Evolutionary conservation across 1,140 invertebrate species (phyloP), one percentile per base, ranked within the genome.

Genomic region (Acromyrmex heyeri): DNA sequence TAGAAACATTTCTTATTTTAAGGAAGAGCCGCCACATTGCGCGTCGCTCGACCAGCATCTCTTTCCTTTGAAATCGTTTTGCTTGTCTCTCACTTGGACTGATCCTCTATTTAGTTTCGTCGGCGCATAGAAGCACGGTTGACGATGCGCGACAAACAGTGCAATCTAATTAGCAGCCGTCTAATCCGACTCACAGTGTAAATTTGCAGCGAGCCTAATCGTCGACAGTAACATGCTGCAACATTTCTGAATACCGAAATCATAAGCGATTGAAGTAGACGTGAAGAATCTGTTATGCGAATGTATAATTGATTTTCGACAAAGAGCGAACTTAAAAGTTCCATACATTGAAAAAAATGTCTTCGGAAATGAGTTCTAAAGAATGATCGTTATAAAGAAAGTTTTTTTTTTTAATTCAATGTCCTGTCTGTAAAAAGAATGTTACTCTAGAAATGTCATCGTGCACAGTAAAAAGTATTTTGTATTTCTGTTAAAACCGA

Each of bases 101-200:
- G 78, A 87, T 92, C 88, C 88, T 91, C 87, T 88, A 88, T 89
- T 92, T 92, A 92, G 85, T 91, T 92, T 91, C 87, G 89, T 91
- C 91, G 87, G 69, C 85, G 87, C 85, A 89, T 87, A 87, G 88
- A 87, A 90, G 82, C 77, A 85, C 75, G 24, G 27, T 76, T 85
- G 85, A 53, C 85, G 75, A 87, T 82, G 85, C 90, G 88, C 88
- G 90, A 91, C 91, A 90, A 91, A 89, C 92, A 86, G 89, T 87
- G 81, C 89, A 93, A 91, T 92, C 93, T 94, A 94, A 94, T 94
- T 94, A 94, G 93, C 92, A 93, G 91, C 88, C 87, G 90, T 89
- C 91, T 91, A 92, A 92, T 93, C 91, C 89, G 50, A 62, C 75
- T 79, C 44, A 38, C 27, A 69, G 77, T 91, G 91, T 92, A 92